A percentile compares a stretch with the other conserved stretches of the same genome.
Conservation (phyloP, 30 jellyfish, hydroid and myxozoan species). For the Catostylus mosaicus region DNA sequence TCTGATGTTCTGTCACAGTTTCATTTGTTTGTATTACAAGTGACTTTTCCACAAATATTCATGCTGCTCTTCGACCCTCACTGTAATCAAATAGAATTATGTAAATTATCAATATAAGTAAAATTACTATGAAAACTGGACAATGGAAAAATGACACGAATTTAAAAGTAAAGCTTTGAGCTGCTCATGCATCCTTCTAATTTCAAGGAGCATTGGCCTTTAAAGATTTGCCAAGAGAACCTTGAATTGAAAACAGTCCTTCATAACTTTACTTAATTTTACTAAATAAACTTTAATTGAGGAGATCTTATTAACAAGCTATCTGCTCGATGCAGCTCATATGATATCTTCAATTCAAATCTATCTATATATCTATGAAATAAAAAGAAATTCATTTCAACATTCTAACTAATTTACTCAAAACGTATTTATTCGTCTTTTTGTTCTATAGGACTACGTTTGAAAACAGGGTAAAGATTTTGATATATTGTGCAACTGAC, state of each 20-base stretch:
- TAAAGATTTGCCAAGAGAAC: background rate
- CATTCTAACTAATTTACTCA: background rate
- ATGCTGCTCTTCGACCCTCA: background rate
- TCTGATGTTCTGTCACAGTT: background rate
- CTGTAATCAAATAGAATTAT: background rate
- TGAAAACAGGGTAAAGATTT: slow-evolving; percentile 11
- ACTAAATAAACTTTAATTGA: background rate
- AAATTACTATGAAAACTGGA: no score
- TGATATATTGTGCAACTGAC: slow-evolving; percentile 16
- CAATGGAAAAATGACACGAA: no score
- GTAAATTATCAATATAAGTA: no score
- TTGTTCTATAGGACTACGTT: background rate
- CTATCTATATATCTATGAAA: background rate
- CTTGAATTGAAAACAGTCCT: background rate
- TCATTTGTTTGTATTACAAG: background rate
- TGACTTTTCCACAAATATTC: background rate
- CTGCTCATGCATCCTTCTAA: no score
- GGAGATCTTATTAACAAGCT: background rate
- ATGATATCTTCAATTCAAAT: slow-evolving; percentile 5
- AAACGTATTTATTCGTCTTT: background rate
- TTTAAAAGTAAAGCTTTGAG: no score
- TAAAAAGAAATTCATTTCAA: background rate
- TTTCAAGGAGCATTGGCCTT: no score
- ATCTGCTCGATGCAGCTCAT: background rate
- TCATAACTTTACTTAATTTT: no score